Conservation (phyloP, 1,140 invertebrate species). For the Aphelenchoides fujianensis region DNA sequence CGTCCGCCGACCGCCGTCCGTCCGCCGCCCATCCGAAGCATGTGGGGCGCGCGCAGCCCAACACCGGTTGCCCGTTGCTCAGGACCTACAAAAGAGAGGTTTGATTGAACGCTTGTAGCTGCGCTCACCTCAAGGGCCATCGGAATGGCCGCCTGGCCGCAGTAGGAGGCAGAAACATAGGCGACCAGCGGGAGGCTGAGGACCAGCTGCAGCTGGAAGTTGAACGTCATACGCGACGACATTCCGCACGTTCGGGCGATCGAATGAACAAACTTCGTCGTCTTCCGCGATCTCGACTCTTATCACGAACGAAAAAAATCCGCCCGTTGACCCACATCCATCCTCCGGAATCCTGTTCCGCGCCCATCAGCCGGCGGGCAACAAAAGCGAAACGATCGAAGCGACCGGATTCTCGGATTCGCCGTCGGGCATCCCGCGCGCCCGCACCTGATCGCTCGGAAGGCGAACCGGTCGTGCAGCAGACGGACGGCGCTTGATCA, state of each 20-base stretch:
- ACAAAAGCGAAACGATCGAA: too few species aligned
- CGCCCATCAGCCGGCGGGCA: too few species aligned
- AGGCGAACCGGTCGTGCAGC: too few species aligned
- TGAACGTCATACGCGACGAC: constrained; percentile 1
- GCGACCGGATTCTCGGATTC: too few species aligned
- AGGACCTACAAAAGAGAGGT: constrained; percentile 35
- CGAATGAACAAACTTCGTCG: background rate
- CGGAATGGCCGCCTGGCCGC: constrained; percentile 51
- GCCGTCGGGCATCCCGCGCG: too few species aligned
- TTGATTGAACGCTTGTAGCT: constrained; percentile 16
- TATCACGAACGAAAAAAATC: background rate
- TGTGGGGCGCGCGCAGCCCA: constrained; percentile 55
- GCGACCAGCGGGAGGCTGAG: background rate
- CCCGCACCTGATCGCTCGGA: too few species aligned
- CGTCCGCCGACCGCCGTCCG: constrained; percentile 32
- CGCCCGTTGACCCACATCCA: constrained; percentile 8
- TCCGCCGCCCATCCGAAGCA: constrained; percentile 56
- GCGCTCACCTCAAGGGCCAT: constrained; percentile 52
- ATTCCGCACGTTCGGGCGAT: background rate
- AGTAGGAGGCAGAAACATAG: constrained; percentile 43
- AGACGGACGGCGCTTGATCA: too few species aligned
- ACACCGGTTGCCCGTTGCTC: constrained; percentile 53
- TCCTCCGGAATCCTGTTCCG: too few species aligned
- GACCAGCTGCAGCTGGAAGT: background rate
- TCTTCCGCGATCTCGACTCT: background rate